These are phyloP conservation scores for Tortricodes alternella DNA, from an alignment of 2,888 invertebrate species.

Conservation along the genomic window DNA sequence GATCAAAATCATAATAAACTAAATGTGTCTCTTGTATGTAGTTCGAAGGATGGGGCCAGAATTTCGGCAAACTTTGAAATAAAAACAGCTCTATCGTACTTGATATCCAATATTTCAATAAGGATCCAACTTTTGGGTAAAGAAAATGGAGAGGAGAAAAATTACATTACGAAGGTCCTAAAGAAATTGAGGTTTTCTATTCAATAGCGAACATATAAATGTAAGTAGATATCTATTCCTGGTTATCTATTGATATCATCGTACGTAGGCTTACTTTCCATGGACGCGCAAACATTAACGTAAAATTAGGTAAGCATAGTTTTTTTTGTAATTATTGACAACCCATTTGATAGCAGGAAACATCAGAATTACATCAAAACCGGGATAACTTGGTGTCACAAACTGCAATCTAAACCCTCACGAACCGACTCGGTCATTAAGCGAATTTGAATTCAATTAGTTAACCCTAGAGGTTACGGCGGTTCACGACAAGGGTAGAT, in stretches of 20 bases:
- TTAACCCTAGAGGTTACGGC: too few species aligned
- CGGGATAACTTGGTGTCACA: too few species aligned
- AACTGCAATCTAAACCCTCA: too few species aligned
- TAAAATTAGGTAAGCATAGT: constrained; percentile 4
- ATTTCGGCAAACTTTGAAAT: constrained; percentile 61
- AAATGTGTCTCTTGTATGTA: constrained; percentile 51
- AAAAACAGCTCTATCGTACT: constrained; percentile 74
- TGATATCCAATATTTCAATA: constrained; percentile 81
- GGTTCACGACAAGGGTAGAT: too few species aligned
- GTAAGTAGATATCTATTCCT: constrained; percentile 16
- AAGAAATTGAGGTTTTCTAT: constrained; percentile 64
- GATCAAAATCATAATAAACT: constrained; percentile 62
- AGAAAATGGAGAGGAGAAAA: constrained; percentile 74
- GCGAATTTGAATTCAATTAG: too few species aligned
- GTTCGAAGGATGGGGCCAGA: constrained; percentile 28
- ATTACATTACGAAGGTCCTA: constrained; percentile 76
- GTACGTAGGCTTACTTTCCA: constrained; percentile 8
- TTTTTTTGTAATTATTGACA: neutral
- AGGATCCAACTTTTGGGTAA: constrained; percentile 69
- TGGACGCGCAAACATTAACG: constrained; percentile 1
- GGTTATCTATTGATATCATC: constrained; percentile 17
- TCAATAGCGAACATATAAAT: constrained; percentile 49
- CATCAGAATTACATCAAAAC: too few species aligned
- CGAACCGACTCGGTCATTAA: too few species aligned
- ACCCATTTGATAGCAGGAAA: too few species aligned